A percentile compares a stretch with the other conserved stretches of the same genome.
These are phyloP conservation scores for Dolichomitus sp. DNA, from an alignment of 2,888 invertebrate species.

Conservation along the genomic window DNA sequence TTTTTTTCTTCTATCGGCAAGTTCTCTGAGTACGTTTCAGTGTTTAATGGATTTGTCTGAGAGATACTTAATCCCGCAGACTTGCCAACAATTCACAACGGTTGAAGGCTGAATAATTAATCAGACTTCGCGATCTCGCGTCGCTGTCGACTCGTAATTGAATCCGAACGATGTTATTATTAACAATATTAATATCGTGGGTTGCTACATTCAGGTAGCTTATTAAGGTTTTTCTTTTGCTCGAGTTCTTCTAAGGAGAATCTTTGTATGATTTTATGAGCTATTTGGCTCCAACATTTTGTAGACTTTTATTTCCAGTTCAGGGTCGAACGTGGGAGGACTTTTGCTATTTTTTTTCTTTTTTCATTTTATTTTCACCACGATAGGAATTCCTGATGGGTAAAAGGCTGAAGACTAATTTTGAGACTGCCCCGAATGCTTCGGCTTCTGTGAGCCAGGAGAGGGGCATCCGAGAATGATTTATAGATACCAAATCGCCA, in stretches of 20 bases:
- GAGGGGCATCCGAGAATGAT: constrained; percentile 58
- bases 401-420: constrained; percentile 39
- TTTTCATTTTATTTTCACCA: constrained; percentile 25
- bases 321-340: constrained; percentile 28
- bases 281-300: constrained; percentile 31
- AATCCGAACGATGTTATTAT: constrained; percentile 32
- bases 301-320: constrained; percentile 37
- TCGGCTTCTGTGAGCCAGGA: constrained; percentile 30
- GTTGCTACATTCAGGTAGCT: neutral
- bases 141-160: constrained; percentile 34
- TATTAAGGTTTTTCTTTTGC: constrained; percentile 10
- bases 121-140: constrained; percentile 35
- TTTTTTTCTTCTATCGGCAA: constrained; percentile 2
- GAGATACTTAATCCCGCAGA: constrained; percentile 30
- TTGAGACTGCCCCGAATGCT: constrained; percentile 27
- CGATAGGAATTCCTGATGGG: constrained; percentile 50
- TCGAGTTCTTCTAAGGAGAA: constrained; percentile 12
- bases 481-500: constrained; percentile 63
- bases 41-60: constrained; percentile 49
- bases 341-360: constrained; percentile 2
- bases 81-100: constrained; percentile 26
- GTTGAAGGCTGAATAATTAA: constrained; percentile 41
- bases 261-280: constrained; percentile 48
- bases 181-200: constrained; percentile 25
- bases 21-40: neutral